Conservation (phyloP, 2,113 vertebrate genomes). For the Alosa alosa region DNA sequence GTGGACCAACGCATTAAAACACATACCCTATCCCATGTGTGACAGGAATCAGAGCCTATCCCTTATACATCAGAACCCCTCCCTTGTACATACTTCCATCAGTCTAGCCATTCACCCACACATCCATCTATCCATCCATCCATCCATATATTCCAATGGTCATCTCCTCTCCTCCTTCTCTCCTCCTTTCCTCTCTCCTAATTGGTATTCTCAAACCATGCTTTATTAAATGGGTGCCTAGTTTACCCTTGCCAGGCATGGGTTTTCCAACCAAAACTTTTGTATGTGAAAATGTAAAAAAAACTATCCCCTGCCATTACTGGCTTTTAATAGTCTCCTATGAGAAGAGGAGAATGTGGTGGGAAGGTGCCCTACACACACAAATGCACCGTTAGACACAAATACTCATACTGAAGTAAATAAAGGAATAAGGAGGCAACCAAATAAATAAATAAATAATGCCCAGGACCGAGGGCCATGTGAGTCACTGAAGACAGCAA, state of each 20-base stretch:
- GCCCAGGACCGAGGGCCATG: conserved; percentile 28
- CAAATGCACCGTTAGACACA: not conserved
- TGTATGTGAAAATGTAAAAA: not conserved
- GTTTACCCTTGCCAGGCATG: no score
- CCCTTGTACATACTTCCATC: no score
- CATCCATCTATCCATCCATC: not conserved
- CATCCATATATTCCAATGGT: not conserved
- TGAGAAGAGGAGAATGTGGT: not conserved
- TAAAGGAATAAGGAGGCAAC: not conserved
- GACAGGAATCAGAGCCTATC: no score
- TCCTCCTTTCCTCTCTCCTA: no score
- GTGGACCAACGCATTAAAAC: not conserved
- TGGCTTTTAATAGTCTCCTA: not conserved
- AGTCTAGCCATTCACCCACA: not conserved
- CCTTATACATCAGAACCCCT: no score
- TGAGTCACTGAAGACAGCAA: conserved; percentile 58
- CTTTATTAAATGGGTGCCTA: not conserved
- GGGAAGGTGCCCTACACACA: conserved; percentile 1
- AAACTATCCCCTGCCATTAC: not conserved
- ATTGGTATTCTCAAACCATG: not conserved
- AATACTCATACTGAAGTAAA: not conserved
- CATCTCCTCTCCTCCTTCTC: no score
- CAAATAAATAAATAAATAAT: conserved; percentile 8
- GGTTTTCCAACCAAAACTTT: no score
- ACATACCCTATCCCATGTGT: not conserved